Conservation (phyloP, 2,797 vertebrate genomes). For the Coregonus sp. region DNA sequence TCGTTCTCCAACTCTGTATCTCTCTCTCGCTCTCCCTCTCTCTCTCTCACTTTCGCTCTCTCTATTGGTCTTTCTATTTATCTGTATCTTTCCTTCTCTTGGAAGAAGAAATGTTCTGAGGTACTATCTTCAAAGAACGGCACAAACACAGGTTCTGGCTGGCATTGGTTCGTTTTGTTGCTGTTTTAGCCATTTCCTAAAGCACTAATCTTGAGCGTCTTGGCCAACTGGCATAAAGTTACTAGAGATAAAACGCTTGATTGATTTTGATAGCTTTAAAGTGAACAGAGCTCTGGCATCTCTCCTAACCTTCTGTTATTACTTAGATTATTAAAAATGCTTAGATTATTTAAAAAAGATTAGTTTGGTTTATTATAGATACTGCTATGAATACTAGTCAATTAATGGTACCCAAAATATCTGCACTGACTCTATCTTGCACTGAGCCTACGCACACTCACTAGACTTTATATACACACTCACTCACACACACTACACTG, state of each 20-base stretch:
- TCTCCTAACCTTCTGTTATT: background rate
- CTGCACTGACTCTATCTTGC: too few relatives aligned
- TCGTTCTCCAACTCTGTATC: background rate
- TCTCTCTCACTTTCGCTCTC: background rate
- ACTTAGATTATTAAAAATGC: background rate
- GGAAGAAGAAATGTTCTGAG: too few relatives aligned
- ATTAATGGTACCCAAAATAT: too few relatives aligned
- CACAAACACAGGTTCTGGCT: background rate
- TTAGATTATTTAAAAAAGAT: background rate
- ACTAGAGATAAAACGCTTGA: background rate
- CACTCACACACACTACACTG: too few relatives aligned
- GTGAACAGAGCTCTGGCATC: background rate
- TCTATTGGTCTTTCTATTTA: background rate
- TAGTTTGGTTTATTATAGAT: background rate
- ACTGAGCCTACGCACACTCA: too few relatives aligned
- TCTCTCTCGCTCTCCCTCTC: slow-evolving; percentile 2
- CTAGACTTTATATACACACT: too few relatives aligned
- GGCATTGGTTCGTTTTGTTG: background rate
- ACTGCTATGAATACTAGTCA: background rate
- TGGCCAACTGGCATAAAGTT: slow-evolving; percentile 9
- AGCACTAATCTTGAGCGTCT: slow-evolving; percentile 4
- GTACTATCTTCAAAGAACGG: too few relatives aligned
- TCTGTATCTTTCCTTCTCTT: background rate
- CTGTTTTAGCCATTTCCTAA: background rate
- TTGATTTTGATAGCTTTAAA: background rate